phyloP scores from a whole-genome alignment of 2,888 invertebrate genomes.

The Leucophenga maculata region DNA sequence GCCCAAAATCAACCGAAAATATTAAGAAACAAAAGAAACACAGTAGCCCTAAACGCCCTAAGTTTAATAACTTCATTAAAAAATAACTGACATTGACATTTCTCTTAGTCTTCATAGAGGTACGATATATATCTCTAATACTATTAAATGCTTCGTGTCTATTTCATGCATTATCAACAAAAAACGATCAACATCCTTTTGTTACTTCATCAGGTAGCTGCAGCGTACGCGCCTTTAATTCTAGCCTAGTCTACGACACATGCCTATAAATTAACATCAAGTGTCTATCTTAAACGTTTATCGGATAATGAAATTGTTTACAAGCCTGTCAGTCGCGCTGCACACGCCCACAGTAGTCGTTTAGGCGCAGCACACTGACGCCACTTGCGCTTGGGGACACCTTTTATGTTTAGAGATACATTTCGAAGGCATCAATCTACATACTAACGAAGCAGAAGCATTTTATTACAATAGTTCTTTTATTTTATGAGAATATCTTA shows the following conservation, averaged over 20 bases:
- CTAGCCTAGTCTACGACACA: too few species aligned
- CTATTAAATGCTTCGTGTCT: not conserved
- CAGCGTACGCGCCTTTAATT: too few species aligned
- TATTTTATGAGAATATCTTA: too few species aligned
- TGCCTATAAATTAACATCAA: not conserved
- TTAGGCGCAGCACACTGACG: conserved; percentile 40
- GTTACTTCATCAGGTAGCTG: conserved; percentile 15
- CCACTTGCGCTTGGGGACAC: conserved; percentile 32
- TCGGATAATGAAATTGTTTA: conserved; percentile 63
- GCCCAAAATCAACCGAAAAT: not conserved
- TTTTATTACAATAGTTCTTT: too few species aligned
- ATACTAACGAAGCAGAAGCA: too few species aligned
- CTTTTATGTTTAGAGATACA: conserved; percentile 2
- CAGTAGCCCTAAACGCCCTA: not conserved
- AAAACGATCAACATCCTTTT: conserved; percentile 16
- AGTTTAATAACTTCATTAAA: conserved; percentile 65
- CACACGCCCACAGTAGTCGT: conserved; percentile 57
- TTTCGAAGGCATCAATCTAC: too few species aligned
- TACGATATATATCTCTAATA: not conserved
- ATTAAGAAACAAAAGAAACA: not conserved
- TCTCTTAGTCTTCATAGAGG: too few species aligned
- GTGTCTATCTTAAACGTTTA: conserved; percentile 38
- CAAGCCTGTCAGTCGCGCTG: conserved; percentile 49
- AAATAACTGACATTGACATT: conserved; percentile 56
- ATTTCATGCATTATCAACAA: conserved; percentile 6